phyloP scores from a whole-genome alignment of 2,888 invertebrate species.

The Rhimphoctona megacephalus region DNA sequence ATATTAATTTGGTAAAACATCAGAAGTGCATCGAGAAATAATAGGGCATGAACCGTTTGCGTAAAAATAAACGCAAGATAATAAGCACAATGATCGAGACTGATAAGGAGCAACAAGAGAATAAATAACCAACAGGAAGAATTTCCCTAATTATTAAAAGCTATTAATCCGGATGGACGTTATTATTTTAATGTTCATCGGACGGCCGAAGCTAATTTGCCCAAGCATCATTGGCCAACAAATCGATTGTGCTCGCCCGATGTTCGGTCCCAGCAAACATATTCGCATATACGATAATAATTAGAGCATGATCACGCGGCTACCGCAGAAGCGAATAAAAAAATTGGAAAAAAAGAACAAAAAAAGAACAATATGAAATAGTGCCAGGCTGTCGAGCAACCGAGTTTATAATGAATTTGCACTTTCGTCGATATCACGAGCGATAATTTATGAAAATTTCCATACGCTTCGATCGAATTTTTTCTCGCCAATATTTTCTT shows the following conservation, averaged over 20 bases:
- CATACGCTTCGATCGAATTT: conserved; percentile 12
- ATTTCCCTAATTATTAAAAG: conserved; percentile 83
- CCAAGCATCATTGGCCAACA: conserved; percentile 72
- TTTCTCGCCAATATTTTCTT: conserved; percentile 2
- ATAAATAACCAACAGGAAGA: conserved; percentile 77
- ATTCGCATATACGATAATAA: conserved; percentile 82
- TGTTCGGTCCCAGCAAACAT: conserved; percentile 71
- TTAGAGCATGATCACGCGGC: conserved; percentile 79
- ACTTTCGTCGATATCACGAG: conserved; percentile 70
- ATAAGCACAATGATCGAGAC: conserved; percentile 31
- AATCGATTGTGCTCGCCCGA: conserved; percentile 79
- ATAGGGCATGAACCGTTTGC: background rate
- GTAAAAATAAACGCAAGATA: background rate
- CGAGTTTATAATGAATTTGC: conserved; percentile 76
- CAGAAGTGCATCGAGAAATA: background rate
- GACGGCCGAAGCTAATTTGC: conserved; percentile 80
- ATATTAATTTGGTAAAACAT: background rate
- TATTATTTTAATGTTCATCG: conserved; percentile 83
- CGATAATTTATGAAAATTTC: conserved; percentile 68
- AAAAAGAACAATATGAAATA: conserved; percentile 38
- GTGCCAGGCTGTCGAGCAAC: conserved; percentile 52
- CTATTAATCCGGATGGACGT: conserved; percentile 82
- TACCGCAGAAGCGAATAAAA: conserved; percentile 56
- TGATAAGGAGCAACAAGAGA: conserved; percentile 27
- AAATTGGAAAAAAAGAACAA: conserved; percentile 24